phyloP scores from a whole-genome alignment of 2,888 invertebrate genomes.

The Zygothrica quintamaculata region DNA sequence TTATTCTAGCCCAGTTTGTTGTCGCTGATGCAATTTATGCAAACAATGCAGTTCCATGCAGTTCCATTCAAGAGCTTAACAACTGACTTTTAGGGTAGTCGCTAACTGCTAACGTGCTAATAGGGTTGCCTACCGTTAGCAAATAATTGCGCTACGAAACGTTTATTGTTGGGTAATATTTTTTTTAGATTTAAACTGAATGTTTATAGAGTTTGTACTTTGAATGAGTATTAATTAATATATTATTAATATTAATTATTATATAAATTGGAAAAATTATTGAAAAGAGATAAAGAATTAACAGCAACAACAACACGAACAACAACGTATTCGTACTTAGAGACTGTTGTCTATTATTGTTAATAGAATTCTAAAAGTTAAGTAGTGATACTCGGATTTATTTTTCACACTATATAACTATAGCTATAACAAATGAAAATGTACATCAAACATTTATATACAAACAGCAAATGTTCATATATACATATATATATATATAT shows the following conservation, averaged over 20 bases:
- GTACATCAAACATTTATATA: conserved; percentile 20
- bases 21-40: conserved; percentile 39
- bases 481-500: conserved; percentile 24
- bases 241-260: not conserved
- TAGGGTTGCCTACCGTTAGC: conserved; percentile 45
- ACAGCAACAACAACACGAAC: conserved; percentile 40
- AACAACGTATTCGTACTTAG: conserved; percentile 81
- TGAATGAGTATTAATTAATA: too few species aligned
- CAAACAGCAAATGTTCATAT: conserved; percentile 32
- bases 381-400: conserved; percentile 80
- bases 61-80: conserved; percentile 71
- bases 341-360: conserved; percentile 80
- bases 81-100: conserved; percentile 64
- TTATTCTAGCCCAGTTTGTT: conserved; percentile 87
- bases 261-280: not conserved
- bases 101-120: conserved; percentile 9
- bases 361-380: conserved; percentile 77
- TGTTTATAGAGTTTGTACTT: conserved; percentile 1
- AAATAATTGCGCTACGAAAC: conserved; percentile 23
- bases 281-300: not conserved
- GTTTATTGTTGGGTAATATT: conserved; percentile 37
- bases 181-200: conserved; percentile 13
- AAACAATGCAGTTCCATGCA: conserved; percentile 45
- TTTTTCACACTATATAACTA: conserved; percentile 63
- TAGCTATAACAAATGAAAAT: conserved; percentile 12